phyloP scores from a whole-genome alignment of 2,797 vertebrate genomes.

The Galaxias olidus region DNA sequence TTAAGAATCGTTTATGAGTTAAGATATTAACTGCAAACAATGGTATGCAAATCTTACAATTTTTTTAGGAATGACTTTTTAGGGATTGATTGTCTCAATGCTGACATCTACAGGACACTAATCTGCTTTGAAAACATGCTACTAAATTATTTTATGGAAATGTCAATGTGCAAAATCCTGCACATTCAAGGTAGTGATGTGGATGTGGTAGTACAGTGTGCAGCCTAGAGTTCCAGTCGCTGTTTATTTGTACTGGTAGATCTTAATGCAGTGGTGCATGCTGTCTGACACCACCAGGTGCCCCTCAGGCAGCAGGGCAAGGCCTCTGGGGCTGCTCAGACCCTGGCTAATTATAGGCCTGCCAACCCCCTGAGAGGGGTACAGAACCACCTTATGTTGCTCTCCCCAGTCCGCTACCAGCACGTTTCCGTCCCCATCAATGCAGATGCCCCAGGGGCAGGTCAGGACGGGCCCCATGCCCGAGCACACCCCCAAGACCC shows the following conservation, averaged over 20 bases:
- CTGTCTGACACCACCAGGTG: constrained; percentile 80
- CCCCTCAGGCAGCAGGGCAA: constrained; percentile 72
- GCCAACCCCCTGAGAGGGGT: constrained; percentile 68
- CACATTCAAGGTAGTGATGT: neutral
- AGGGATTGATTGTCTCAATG: neutral
- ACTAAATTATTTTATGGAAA: too few species aligned
- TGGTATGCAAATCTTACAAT: neutral
- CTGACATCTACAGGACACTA: constrained; percentile 9
- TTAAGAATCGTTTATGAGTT: too few species aligned
- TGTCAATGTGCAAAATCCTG: too few species aligned
- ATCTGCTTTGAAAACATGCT: neutral
- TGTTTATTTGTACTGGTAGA: constrained; percentile 74
- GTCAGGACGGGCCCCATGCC: constrained; percentile 73
- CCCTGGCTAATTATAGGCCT: constrained; percentile 67
- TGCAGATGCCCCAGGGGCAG: constrained; percentile 81
- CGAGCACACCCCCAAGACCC: constrained; percentile 74
- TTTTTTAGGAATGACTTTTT: neutral
- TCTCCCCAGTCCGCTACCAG: constrained; percentile 81
- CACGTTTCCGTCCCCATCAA: constrained; percentile 76
- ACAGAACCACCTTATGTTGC: constrained; percentile 73
- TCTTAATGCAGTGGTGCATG: constrained; percentile 84
- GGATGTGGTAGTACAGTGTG: neutral
- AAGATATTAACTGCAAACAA: too few species aligned
- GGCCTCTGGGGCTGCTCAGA: constrained; percentile 78
- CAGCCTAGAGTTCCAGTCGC: neutral